Evolutionary conservation across 2,888 invertebrate species (phyloP), one percentile per base, ranked within the genome.

Genomic region (Amphipoea lucens): DNA sequence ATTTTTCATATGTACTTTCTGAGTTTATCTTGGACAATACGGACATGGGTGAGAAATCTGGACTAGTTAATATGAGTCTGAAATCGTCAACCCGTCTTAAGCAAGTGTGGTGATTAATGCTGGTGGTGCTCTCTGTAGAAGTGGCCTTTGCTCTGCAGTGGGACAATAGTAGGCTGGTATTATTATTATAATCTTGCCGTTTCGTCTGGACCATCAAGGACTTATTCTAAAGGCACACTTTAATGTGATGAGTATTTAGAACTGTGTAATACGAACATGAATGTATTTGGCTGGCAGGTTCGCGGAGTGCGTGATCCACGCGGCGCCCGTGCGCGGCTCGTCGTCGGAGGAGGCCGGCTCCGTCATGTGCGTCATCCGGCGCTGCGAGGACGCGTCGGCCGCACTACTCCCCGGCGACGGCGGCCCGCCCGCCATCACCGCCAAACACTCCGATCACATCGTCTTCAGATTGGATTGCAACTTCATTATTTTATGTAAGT

Each of bases 401-500:
- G 96, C 95, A 90, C 94, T 95, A 92, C 94, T 94, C 88, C 95
- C 96, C 92, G 94, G 92, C 94, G 96, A 96, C 94, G 94, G 92
- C 95, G 97, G 91, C 96, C 97, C 97, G 88, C 97, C 95, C 92
- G 94, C 95, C 97, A 91, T 96, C 96, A 90, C 95, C 94, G 91
- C 97, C 91, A 98, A 98, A 94, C 98, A 98, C 95, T 97, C 98
- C 85, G 98, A 98, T 95, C 98, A 99, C 95, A 99, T 99, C 96
- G 98, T 99, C 91, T 98, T 99, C 94, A 98, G 99, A 97, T 97
- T 99, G 95, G 99, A 99, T 96, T 97, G 98, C 90, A 97, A 98
- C 93, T 99, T 98, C 88, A 98, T 98, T 95, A 98, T 99, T 91
- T 97, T 99, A 90, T 98, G 98, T 95, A 97, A 91, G 97, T 92